phyloP scores from a whole-genome alignment of 2,113 vertebrate species.

The Petromus typicus region DNA sequence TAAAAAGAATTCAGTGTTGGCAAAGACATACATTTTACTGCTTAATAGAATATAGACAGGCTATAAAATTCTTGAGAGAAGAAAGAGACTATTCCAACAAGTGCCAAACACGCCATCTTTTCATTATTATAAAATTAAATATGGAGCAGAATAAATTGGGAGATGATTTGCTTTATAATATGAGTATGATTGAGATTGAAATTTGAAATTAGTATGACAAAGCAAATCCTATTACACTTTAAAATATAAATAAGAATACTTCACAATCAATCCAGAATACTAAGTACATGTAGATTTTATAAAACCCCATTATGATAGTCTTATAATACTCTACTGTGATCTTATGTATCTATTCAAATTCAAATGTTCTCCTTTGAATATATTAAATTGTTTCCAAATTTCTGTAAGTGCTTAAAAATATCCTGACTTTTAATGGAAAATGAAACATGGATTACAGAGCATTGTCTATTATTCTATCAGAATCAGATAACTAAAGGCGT shows the following conservation, averaged over 20 bases:
- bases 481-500: conserved; percentile 34
- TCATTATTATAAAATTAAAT: conserved; percentile 61
- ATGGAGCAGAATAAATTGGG: conserved; percentile 56
- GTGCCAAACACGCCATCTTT: conserved; percentile 18
- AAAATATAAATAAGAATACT: conserved; percentile 59
- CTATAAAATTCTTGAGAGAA: neutral
- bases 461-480: conserved; percentile 1
- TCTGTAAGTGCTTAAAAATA: neutral
- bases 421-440: neutral
- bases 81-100: conserved; percentile 47
- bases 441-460: neutral
- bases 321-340: neutral
- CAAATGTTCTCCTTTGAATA: neutral
- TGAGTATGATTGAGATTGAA: conserved; percentile 50
- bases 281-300: conserved; percentile 42
- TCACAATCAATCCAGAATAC: conserved; percentile 34
- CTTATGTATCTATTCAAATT: conserved; percentile 48
- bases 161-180: conserved; percentile 61
- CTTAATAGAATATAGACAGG: conserved; percentile 51
- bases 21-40: conserved; percentile 8
- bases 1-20: conserved; percentile 25
- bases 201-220: conserved; percentile 57
- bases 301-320: neutral
- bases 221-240: conserved; percentile 56
- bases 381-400: neutral